Evolutionary conservation across 2,888 invertebrate genomes (phyloP), one percentile per base, ranked within the genome.

Genomic region (Sabatieria punctata): DNA sequence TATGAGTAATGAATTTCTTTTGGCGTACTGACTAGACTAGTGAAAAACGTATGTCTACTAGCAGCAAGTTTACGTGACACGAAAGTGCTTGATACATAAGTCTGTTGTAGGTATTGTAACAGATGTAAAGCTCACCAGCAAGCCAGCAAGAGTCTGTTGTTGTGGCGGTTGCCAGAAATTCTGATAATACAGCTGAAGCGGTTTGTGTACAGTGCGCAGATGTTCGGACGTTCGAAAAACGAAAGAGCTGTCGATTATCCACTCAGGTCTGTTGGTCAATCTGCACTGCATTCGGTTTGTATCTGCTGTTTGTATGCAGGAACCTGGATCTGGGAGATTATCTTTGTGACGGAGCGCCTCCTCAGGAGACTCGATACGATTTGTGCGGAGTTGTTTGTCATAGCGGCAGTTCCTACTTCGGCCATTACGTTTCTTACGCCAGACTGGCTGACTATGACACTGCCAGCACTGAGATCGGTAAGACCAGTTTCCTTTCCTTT

Each of bases 391-490:
- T 72, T 2, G 67, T 73, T 67, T 6, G 65, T 65, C 13, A 63
- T 69, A n/a, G 56, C 68, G 15, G 70, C 23, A 55, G 51, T 43
- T 52, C 54, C 30, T 57, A 52, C 49, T 59, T 71, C 11, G 73
- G 73, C 15, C 73, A 73, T 55, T 73, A 73, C 58, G 70, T 72
- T 6, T 60, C 70, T 1, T 68, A 60, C 55, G 71, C 69, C 2
- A 58, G 70, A 18, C 65, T 68, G 41, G 59, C 67, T 18, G 63
- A 66, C 37, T 52, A 52, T n/a, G 59, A 63, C 44, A 54, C 58
- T 2, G 55, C 57, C n/a, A 56, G 58, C 36, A 66, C 63, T 47
- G 65, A 68, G 55, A 62, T 69, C 11, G 71, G 71, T 70, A 52
- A 55, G 66, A 57, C n/a, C n/a, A n/a, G n/a, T n/a, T n/a, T n/a